These are phyloP conservation scores for Stomorhina lunata DNA, from an alignment of 2,888 invertebrate species.

Conservation along the genomic window DNA sequence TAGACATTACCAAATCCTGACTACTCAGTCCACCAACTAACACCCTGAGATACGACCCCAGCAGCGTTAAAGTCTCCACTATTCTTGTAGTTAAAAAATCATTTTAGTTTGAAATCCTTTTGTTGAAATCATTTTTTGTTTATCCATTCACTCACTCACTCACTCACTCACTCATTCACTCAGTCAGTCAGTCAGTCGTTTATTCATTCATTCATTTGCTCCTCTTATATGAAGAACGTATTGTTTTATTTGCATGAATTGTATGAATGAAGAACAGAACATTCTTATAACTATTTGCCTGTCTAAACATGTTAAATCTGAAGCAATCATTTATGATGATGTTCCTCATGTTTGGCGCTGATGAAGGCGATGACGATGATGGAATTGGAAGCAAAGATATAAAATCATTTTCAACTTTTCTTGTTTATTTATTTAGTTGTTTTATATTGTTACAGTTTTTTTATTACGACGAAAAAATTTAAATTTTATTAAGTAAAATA, in stretches of 20 bases:
- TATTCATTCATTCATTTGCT: neutral
- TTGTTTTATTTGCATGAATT: conserved; percentile 41
- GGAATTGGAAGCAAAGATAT: neutral
- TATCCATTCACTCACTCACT: neutral
- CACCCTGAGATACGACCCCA: neutral
- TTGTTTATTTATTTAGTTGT: neutral
- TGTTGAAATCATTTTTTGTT: neutral
- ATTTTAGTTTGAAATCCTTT: conserved; percentile 1
- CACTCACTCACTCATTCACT: neutral
- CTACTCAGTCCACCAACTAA: neutral
- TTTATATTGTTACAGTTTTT: neutral
- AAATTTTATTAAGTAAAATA: conserved; percentile 7
- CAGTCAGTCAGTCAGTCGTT: too few species aligned
- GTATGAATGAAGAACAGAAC: too few species aligned
- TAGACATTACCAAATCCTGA: too few species aligned
- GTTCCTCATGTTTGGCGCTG: neutral
- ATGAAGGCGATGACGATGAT: neutral
- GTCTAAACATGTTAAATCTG: conserved; percentile 35
- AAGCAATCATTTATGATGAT: conserved; percentile 21
- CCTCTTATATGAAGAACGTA: conserved; percentile 2
- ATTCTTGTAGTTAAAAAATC: conserved; percentile 7
- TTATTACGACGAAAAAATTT: neutral
- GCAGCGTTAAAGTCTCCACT: neutral
- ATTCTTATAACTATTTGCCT: conserved; percentile 15
- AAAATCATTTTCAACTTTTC: neutral